These are phyloP conservation scores for Nasonovia ribisnigri DNA, from an alignment of 2,888 invertebrate species.

Conservation along the genomic window DNA sequence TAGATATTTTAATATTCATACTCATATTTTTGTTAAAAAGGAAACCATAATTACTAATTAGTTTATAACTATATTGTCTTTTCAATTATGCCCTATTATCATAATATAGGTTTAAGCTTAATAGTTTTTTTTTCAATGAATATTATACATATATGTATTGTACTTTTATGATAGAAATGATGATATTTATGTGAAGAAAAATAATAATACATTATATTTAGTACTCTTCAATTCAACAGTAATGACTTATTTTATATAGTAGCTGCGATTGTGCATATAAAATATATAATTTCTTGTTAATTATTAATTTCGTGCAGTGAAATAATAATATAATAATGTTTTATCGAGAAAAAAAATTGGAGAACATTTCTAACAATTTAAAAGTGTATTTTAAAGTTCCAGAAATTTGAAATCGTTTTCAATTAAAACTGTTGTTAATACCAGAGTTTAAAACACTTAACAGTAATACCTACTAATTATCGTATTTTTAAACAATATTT, in stretches of 20 bases:
- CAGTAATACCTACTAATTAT: background rate
- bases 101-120: too few relatives aligned
- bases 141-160: too few relatives aligned
- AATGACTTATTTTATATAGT: background rate
- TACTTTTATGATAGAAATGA: background rate
- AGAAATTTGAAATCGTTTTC: background rate
- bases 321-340: background rate
- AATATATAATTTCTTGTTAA: background rate
- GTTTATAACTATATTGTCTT: too few relatives aligned
- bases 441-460: background rate
- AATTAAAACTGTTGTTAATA: background rate
- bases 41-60: too few relatives aligned
- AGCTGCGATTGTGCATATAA: background rate
- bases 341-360: background rate
- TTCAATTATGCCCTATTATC: too few relatives aligned
- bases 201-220: background rate
- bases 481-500: background rate
- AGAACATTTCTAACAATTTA: background rate
- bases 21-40: too few relatives aligned
- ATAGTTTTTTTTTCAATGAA: too few relatives aligned
- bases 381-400: background rate
- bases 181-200: background rate
- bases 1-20: too few relatives aligned
- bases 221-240: background rate
- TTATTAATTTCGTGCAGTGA: background rate